These are phyloP conservation scores for Halichoerus grypus DNA, from an alignment of 2,113 vertebrate genomes.

Conservation along the genomic window DNA sequence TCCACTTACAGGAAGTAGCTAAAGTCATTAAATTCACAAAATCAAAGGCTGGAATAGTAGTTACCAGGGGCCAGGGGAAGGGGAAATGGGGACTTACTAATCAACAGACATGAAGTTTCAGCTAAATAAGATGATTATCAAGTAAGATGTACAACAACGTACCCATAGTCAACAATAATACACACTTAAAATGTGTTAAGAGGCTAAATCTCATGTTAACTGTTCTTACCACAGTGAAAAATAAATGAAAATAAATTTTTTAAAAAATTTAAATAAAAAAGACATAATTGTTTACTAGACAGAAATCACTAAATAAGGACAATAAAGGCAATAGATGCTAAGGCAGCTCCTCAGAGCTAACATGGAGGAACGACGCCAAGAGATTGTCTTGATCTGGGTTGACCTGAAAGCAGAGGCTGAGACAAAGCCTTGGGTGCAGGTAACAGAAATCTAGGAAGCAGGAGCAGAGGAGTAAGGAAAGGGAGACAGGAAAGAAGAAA, in stretches of 20 bases:
- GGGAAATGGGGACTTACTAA: background rate
- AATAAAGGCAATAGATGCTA: background rate
- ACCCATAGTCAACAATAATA: background rate
- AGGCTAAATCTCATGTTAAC: background rate
- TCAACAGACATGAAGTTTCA: background rate
- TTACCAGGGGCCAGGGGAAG: background rate
- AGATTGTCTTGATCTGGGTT: background rate
- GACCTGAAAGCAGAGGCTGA: background rate
- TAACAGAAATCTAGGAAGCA: background rate
- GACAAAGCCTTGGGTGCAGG: background rate
- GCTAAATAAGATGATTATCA: background rate
- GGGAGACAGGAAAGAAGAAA: background rate
- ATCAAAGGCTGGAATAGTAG: background rate
- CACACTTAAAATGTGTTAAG: background rate
- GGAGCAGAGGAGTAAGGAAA: background rate
- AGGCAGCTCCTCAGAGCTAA: background rate
- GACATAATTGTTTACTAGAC: background rate
- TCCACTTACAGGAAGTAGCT: background rate
- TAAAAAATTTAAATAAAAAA: background rate
- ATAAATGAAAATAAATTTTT: background rate
- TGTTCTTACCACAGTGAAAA: background rate
- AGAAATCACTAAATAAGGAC: background rate
- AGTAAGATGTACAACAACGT: background rate
- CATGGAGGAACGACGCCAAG: background rate
- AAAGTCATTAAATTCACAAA: slow-evolving; percentile 2